Base-by-base conservation (phyloP, 2,888 invertebrate genomes). In the Stegophylla sp. region DNA sequence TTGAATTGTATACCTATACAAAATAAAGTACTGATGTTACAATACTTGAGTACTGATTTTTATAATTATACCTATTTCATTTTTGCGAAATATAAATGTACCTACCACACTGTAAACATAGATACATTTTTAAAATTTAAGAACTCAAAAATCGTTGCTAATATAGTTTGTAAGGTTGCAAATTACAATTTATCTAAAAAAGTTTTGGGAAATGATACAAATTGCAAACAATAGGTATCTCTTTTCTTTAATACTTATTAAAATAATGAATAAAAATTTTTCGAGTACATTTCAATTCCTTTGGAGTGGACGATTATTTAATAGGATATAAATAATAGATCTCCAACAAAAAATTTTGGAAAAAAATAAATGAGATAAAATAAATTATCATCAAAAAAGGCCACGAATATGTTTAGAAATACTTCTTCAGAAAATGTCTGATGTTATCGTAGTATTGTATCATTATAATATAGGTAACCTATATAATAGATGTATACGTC, bases 391-490 rank as follows among this genome's bases (percentile, higher is more conserved):
- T n/a, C n/a, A n/a, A n/a, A n/a, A n/a, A n/a, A 10, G 23, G 20
- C 20, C 20, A 20, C 10, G 20, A 26, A 13, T 17, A 23, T 26
- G 26, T 17, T 4, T 63, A 41, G 34, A 34, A 41, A 71, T 53
- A 71, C 17, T 34, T 5, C 34, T 15, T 41, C 23, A 7, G 26
- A 45, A 7, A 7, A 73, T 61, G 45, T 20, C 41, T 26, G 34
- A 51, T 28, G 45, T 28, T 17, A n/a, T 28, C 15, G 17, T 34
- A 12, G 28, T 61, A 5, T 26, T 17, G 34, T 59, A 26, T 61
- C 28, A 48, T 48, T 48, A 26, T 23, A 34, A 74, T 51, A 51
- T 74, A n/a, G n/a, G n/a, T n/a, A 74, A 74, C 74, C 74, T 61
- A 51, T 10, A 45, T 61, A 64, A 20, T 28, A 45, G 13, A n/a